phyloP scores from a whole-genome alignment of 2,113 vertebrate species.

The Colinus virginianus region DNA sequence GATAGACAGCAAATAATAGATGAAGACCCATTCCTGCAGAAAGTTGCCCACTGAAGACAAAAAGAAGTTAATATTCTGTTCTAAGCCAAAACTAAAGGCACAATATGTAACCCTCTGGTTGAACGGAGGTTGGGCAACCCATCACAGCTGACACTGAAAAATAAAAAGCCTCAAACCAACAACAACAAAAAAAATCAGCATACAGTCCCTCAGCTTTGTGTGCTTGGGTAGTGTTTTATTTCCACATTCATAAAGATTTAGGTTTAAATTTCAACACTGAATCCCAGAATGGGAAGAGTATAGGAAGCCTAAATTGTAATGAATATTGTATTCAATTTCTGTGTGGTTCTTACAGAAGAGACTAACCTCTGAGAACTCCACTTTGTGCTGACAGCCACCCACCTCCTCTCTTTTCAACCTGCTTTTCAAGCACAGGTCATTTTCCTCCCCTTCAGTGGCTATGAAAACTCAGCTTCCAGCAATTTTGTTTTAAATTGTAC shows the following conservation, averaged over 20 bases:
- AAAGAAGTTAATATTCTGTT: background rate
- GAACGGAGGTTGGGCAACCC: background rate
- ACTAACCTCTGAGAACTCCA: background rate
- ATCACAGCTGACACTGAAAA: background rate
- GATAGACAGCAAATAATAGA: background rate
- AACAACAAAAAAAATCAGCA: background rate
- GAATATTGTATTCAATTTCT: background rate
- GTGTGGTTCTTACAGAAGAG: background rate
- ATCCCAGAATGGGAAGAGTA: background rate
- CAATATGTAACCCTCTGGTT: background rate
- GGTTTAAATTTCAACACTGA: background rate
- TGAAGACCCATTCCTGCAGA: background rate
- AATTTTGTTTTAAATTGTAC: background rate
- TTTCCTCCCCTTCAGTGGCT: background rate
- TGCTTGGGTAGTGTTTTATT: background rate
- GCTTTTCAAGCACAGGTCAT: fast-evolving
- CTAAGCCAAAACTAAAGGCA: background rate
- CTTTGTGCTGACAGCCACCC: fast-evolving
- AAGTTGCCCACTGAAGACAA: background rate
- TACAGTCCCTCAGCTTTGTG: background rate
- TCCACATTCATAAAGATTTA: background rate
- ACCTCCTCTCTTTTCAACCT: background rate
- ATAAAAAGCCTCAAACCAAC: background rate
- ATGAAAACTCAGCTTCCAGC: background rate
- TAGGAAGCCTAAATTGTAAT: background rate